Evolutionary conservation across 2,888 invertebrate species (phyloP), one percentile per base, ranked within the genome.

Genomic region (Laspeyria flexula): DNA sequence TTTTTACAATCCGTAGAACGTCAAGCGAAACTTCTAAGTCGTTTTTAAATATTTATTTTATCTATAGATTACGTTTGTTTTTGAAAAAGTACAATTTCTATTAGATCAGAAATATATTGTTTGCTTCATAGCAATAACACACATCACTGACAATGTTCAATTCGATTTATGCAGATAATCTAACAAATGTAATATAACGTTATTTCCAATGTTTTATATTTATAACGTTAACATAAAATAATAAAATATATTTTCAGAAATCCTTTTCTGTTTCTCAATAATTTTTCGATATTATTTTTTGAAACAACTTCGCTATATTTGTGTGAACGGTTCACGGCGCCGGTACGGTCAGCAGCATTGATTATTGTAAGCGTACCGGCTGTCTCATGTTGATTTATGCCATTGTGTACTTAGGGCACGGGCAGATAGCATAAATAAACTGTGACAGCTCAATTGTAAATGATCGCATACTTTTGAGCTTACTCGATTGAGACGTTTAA

Each of bases 1-100:
- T 91, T 91, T 92, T 86, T 92, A 91, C 90, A 91, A 86, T 81
- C 80, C 83, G 79, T 88, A 85, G 73, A 85, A 87, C 85, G 77
- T 79, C 79, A 90, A 90, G 90, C 90, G 78, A 88, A 85, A 83
- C 69, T 77, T 76, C 88, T 90, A 90, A 84, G 72, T 83, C 75
- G 73, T 81, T 83, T 83, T 81, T 81, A 85, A 86, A 86, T 85
- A 86, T 69, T 77, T 81, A 71, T 75, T 71, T 73, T 78, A 79
- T 81, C 76, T 85, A 83, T 78, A 79, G 75, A 75, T 79, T 75
- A 79, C 63, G 68, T 75, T 65, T 68, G 55, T 65, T 67, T 73
- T 79, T 71, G 67, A 78, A 77, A 77, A 78, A 71, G 70, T 73
- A 71, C 67, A 68, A 35, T 33, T 15, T 12, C 9, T 1, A 1